Evolutionary conservation across 2,797 vertebrate genomes (phyloP), one percentile per base, ranked within the genome.

Genomic region (Syngnathus acus): DNA sequence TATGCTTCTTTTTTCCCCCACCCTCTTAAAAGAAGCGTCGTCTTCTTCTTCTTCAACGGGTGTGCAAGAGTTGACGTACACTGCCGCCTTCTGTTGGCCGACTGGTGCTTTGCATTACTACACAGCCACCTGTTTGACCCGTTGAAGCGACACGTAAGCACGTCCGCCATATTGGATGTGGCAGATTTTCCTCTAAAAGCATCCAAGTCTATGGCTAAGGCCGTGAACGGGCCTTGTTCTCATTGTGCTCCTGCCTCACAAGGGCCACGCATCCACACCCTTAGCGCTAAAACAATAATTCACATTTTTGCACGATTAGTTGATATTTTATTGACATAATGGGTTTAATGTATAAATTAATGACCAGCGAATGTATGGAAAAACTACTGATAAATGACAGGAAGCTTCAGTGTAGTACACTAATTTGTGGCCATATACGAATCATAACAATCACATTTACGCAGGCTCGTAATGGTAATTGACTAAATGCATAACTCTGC

Each of bases 11-110:
- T 68, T 77, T 71, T 65, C 76, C 74, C 62, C 65, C 72, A 66
- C 74, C 67, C 71, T 78, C 66, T 48, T 26, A 59, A 63, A 39
- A 65, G 53, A 4, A 57, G 17, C 9, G 9, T 1, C 3, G 66
- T 73, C 78, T 83, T 82, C 79, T 82, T 84, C 3, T 66, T 74
- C 78, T 85, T 79, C 78, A 80, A 82, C 79, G 16, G 37, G 67
- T 23, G 3, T n/a, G 16, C 32, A 19, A 48, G 5, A 37, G 21
- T 10, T 1, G 59, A 43, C 10, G 6, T 45, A 13, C 9, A 19
- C 21, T 57, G 40, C 17, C 65, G 64, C 73, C 82, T 17, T 78
- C 77, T 58, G 19, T 54, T 47, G 72, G 76, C 2, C 8, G n/a
- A 3, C 2, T 2, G 9, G 4, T 45, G 9, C 26, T 26, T 62